Percentiles rank a stretch among this genome's conserved stretches.
Evolutionary conservation across 2,797 vertebrate species (phyloP).

Genomic region (Mycteria americana): DNA sequence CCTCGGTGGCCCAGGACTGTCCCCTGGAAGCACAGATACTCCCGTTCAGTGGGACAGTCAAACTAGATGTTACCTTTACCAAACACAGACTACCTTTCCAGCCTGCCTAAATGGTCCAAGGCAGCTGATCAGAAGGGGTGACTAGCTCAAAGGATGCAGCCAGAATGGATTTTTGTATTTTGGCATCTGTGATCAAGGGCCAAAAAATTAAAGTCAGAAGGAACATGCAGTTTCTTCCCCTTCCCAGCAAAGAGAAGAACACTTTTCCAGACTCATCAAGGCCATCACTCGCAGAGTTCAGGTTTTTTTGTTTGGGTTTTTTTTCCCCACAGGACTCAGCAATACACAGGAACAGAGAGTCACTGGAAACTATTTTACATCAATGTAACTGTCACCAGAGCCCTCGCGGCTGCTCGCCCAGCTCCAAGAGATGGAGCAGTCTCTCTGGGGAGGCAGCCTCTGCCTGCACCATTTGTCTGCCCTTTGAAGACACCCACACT

Average conservation of each 20-base stretch:
- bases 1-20: accelerated
- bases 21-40: neutral
- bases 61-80: accelerated
- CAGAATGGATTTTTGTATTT: neutral
- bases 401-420: neutral
- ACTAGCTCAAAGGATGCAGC: neutral
- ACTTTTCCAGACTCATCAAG: neutral
- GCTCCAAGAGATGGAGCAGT: neutral
- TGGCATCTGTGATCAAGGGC: neutral
- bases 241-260: neutral
- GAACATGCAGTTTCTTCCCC: neutral
- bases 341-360: neutral
- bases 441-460: neutral
- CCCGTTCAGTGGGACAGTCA: neutral
- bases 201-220: neutral
- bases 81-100: too few species aligned
- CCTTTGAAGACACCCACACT: neutral
- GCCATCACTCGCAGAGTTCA: neutral
- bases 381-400: neutral
- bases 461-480: neutral
- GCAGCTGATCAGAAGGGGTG: neutral
- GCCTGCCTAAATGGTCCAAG: neutral
- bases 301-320: neutral
- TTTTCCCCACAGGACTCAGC: too few species aligned
- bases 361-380: neutral